Base-by-base conservation (phyloP, 2,113 vertebrate species). In the Campylomormyrus numenius region DNA sequence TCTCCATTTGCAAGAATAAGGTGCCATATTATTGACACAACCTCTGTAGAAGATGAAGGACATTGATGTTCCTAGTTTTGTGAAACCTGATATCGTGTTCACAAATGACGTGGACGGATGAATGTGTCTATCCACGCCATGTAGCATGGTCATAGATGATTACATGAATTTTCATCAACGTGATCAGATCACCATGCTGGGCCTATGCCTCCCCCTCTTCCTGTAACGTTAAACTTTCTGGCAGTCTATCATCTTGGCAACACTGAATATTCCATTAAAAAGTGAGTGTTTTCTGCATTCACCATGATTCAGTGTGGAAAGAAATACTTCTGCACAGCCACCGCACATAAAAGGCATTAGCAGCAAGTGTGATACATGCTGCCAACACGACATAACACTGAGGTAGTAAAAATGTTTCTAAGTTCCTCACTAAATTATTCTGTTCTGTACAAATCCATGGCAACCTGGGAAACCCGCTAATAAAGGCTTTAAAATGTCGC, bases 391-490 rank as follows among this genome's bases (percentile, higher is more conserved):
- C 17, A 39, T 52, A 35, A 58, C 31, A 58, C 87, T 46, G 52
- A 88, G 27, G 49, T 53, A 9, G 13, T 45, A 24, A 53, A 56
- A 53, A 87, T 62, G 17, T 13, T 62, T 45, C 56, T 10, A 66
- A 88, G 21, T 53, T 46, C 53, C 87, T 88, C 45, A 39, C 66
- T 62, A 88, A 88, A 88, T 62, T 62, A 88, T 88, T 89, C 17
- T 80, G 91, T 27, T 91, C 90, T 80, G 88, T 92, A 89, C 70
- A 88, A 49, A 93, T 93, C 92, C 92, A 92, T 92, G 27, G 91
- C 91, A 91, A 93, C 90, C 88, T 88, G 39, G 92, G 62, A 88
- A 88, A 70, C 74, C 50, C 27, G 66, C 49, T 90, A 85, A 91
- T 89, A 62, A 56, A 83, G 21, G 90, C 83, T 70, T 84, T 42